These are phyloP conservation scores for Chymomyza procnemis DNA, from an alignment of 2,888 invertebrate species.

Conservation along the genomic window DNA sequence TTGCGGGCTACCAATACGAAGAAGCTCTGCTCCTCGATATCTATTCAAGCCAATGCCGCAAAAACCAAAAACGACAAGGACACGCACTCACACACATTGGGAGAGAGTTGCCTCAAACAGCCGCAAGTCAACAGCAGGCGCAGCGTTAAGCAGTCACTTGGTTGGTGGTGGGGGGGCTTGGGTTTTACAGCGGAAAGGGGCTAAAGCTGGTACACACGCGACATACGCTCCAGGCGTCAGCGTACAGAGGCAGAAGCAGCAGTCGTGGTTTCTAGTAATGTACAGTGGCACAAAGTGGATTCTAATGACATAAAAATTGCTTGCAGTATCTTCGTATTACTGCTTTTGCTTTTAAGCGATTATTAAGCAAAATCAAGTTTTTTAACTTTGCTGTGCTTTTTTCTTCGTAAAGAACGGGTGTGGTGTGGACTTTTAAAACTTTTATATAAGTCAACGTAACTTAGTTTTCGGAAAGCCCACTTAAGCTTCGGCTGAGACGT, in stretches of 20 bases:
- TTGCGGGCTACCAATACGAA: conserved; percentile 43
- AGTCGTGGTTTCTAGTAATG: not conserved
- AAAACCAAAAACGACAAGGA: conserved; percentile 19
- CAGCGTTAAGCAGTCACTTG: conserved; percentile 19
- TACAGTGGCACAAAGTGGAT: not conserved
- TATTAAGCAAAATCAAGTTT: no score
- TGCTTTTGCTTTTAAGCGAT: no score
- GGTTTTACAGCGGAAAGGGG: not conserved
- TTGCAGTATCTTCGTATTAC: no score
- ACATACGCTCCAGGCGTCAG: conserved; percentile 23
- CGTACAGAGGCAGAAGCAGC: not conserved
- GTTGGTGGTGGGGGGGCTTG: not conserved
- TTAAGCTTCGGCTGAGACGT: no score
- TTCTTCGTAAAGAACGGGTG: no score
- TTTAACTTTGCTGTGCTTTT: no score
- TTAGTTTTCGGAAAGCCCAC: no score
- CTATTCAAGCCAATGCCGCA: conserved; percentile 22
- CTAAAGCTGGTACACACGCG: not conserved
- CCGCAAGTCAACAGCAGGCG: conserved; percentile 56
- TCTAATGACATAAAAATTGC: not conserved
- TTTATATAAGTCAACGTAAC: no score
- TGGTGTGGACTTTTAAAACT: no score
- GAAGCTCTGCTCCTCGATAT: not conserved
- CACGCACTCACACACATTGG: not conserved
- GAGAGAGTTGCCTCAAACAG: conserved; percentile 8